Evolutionary conservation across 2,797 vertebrate species (phyloP), one percentile per base, ranked within the genome.

Genomic region (Clarias pachynema): DNA sequence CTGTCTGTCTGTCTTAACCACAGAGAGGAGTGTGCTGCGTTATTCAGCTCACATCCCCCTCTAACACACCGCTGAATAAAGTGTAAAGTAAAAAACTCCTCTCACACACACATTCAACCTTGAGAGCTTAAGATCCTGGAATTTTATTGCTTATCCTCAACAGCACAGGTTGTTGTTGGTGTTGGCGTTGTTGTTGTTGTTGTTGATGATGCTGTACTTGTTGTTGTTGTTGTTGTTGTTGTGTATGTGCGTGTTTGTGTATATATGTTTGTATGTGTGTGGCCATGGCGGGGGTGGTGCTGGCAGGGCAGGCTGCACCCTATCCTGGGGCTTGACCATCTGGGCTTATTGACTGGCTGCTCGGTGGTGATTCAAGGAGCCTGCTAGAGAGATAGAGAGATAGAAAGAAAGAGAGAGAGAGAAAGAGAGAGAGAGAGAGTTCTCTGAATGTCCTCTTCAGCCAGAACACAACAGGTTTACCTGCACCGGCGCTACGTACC

Each of bases 291-390:
- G 86, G 89, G 87, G 88, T 85, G 87, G 85, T 87, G 86, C 86
- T 90, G 89, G 87, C 84, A 89, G 83, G 84, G 87, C 87, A 85
- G 81, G 26, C 83, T 88, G 87, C 85, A 88, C 86, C 88, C 89
- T 86, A 85, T 90, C 91, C 88, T 91, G 88, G 89, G 89, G 89
- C 87, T 89, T 88, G 80, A 86, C 87, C 90, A 89, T 91, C 90
- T 91, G 90, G 88, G 85, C 87, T 89, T 89, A 87, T 85, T 89
- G 88, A 89, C 90, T 87, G 86, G 85, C 88, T 89, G 86, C 87
- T 88, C 84, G 57, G 75, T 74, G 85, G 75, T 74, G 85, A 83
- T 88, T 91, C 87, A 86, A 88, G 86, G 85, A 83, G 85, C 82
- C 63, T 82, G 73, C 53, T 78, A 73, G 74, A 87, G 80, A 81